A percentile compares a stretch with the other conserved stretches of the same genome.
Conservation (phyloP, 2,113 vertebrate genomes). For the Penelope pileata region DNA sequence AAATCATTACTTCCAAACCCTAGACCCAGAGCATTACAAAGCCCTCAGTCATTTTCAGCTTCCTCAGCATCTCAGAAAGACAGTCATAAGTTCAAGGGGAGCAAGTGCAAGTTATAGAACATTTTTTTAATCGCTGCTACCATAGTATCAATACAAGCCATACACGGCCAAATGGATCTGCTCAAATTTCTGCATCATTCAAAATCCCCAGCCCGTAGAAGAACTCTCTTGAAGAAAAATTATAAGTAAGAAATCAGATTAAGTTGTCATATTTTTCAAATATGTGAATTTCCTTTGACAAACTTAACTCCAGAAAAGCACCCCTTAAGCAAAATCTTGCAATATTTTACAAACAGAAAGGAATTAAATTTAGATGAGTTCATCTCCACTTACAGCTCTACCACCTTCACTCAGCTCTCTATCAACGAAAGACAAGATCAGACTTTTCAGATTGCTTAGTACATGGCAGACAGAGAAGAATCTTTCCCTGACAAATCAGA, state of each 20-base stretch:
- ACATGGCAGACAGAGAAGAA: neutral
- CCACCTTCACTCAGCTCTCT: neutral
- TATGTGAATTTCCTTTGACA: neutral
- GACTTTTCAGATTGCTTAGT: neutral
- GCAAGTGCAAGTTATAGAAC: neutral
- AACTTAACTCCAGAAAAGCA: neutral
- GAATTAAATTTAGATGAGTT: neutral
- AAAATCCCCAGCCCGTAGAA: neutral
- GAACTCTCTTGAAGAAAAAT: neutral
- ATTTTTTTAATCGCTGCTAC: neutral
- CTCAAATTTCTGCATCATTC: neutral
- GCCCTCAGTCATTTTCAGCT: neutral
- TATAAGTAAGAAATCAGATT: neutral
- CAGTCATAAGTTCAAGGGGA: neutral
- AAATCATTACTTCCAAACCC: neutral
- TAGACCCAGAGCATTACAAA: neutral
- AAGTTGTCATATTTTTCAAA: neutral
- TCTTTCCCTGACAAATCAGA: neutral
- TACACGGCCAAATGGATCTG: neutral
- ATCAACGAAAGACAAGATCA: neutral
- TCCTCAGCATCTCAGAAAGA: neutral
- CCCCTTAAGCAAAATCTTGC: neutral
- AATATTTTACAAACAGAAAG: neutral
- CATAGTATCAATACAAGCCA: neutral
- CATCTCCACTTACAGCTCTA: neutral